phyloP scores from a whole-genome alignment of 2,113 vertebrate species.

The Vidua macroura region DNA sequence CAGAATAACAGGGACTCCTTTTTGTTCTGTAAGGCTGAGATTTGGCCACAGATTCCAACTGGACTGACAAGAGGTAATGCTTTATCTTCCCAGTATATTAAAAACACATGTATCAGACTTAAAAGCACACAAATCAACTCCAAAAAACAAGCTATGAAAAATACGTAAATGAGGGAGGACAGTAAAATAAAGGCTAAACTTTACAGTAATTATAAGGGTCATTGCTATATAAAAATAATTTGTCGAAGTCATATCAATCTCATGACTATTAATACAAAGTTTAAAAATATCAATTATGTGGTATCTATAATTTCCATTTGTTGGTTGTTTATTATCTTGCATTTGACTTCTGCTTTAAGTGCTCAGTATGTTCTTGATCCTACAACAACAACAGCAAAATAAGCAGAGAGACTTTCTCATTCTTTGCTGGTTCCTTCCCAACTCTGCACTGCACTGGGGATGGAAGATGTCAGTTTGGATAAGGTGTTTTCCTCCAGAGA shows the following conservation, averaged over 20 bases:
- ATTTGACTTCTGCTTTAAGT: background rate
- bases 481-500: background rate
- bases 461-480: background rate
- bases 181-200: background rate
- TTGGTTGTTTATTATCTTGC: background rate
- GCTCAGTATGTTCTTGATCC: background rate
- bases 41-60: background rate
- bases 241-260: background rate
- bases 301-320: background rate
- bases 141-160: background rate
- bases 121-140: background rate
- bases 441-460: background rate
- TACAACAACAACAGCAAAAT: background rate
- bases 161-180: background rate
- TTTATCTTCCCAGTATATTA: background rate
- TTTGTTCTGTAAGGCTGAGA: background rate
- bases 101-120: background rate
- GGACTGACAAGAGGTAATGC: background rate
- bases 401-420: background rate
- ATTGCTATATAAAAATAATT: background rate
- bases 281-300: background rate
- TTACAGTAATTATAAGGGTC: background rate
- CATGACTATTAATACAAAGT: background rate
- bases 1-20: background rate
- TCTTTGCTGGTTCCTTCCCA: background rate